Percentiles rank a stretch among this genome's conserved stretches.
Conservation (phyloP, 2,797 vertebrate genomes). For the Gymnodraco acuticeps region DNA sequence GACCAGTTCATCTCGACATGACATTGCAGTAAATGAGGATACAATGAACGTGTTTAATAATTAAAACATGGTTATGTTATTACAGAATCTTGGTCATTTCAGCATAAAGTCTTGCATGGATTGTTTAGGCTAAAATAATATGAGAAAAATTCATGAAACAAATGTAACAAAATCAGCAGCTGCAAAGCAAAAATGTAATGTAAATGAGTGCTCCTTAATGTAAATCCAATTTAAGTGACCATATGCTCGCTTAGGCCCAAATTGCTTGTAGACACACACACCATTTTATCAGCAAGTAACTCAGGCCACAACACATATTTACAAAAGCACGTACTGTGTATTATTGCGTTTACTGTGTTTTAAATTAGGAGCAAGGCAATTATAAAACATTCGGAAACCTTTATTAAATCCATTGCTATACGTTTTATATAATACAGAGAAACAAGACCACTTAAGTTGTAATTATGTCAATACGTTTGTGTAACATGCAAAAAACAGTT, state of each 20-base stretch:
- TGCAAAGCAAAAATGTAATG: not conserved
- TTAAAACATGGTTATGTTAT: not conserved
- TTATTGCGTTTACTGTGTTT: not conserved
- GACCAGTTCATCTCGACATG: not conserved
- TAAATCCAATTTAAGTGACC: not conserved
- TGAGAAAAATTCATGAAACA: not conserved
- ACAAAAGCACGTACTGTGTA: not conserved
- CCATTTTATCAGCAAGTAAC: not conserved
- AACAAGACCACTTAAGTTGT: not conserved
- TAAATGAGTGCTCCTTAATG: not conserved
- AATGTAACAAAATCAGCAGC: not conserved
- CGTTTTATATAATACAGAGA: not conserved
- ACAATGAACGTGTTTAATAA: not conserved
- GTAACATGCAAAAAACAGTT: not conserved
- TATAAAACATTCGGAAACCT: not conserved
- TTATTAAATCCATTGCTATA: not conserved
- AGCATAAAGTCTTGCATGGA: not conserved
- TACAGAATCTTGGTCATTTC: not conserved
- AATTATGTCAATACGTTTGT: not conserved
- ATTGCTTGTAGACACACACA: not conserved
- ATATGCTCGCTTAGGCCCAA: not conserved
- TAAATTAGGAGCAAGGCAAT: not conserved
- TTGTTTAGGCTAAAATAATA: conserved; percentile 3
- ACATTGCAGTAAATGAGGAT: not conserved
- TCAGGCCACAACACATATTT: not conserved